Evolutionary conservation across 2,797 vertebrate species (phyloP).

Genomic region (Crypturellus tataupa): DNA sequence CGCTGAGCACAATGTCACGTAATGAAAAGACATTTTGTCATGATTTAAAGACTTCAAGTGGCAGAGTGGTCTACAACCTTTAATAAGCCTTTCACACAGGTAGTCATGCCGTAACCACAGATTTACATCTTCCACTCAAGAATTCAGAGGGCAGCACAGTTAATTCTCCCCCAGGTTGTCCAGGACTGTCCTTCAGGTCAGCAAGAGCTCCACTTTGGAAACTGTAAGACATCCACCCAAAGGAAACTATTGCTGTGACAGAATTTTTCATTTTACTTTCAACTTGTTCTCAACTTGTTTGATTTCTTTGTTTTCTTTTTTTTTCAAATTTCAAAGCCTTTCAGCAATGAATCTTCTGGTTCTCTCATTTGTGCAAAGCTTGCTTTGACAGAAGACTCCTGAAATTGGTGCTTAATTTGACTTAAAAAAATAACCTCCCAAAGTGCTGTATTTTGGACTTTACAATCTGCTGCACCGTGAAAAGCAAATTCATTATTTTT

Average conservation of each 20-base stretch:
- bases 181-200: background rate
- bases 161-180: background rate
- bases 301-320: background rate
- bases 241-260: background rate
- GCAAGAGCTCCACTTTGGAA: background rate
- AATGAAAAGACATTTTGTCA: background rate
- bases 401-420: background rate
- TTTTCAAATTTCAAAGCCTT: background rate
- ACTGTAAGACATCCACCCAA: background rate
- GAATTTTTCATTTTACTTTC: background rate
- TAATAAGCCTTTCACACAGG: background rate
- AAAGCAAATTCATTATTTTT: slow-evolving; percentile 15
- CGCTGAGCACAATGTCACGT: background rate
- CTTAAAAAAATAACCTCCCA: background rate
- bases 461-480: background rate
- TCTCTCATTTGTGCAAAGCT: slow-evolving; percentile 5
- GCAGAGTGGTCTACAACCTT: background rate
- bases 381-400: background rate
- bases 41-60: background rate
- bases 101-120: background rate
- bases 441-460: slow-evolving; percentile 1
- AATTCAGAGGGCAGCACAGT: background rate
- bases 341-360: background rate
- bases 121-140: background rate
- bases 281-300: background rate